phyloP scores from a whole-genome alignment of 2,113 vertebrate genomes.

The Phycodurus eques region DNA sequence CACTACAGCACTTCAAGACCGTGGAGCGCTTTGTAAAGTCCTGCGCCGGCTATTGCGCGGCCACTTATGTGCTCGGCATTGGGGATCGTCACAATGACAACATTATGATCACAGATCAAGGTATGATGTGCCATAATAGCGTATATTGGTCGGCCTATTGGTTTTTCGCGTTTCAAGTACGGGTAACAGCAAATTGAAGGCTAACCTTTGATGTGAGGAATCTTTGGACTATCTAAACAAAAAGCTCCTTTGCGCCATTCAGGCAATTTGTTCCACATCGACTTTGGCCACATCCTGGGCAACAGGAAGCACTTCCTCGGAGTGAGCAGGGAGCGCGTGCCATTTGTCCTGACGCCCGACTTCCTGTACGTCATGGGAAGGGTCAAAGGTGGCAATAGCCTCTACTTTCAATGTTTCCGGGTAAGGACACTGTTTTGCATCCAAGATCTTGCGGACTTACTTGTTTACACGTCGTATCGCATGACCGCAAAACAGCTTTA shows the following conservation, averaged over 20 bases:
- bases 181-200: neutral
- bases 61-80: conserved; percentile 77
- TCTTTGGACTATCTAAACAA: neutral
- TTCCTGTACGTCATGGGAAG: conserved; percentile 78
- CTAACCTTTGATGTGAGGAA: neutral
- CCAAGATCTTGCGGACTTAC: neutral
- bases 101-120: conserved; percentile 79
- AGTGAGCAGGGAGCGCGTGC: conserved; percentile 71
- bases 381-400: conserved; percentile 64
- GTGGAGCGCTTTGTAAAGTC: conserved; percentile 77
- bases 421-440: conserved; percentile 42
- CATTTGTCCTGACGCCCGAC: conserved; percentile 80
- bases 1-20: conserved; percentile 66
- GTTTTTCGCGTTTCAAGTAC: no score
- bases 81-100: conserved; percentile 82
- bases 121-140: conserved; percentile 40
- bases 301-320: conserved; percentile 76
- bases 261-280: conserved; percentile 81
- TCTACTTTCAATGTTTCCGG: conserved; percentile 74
- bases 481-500: no score
- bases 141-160: no score
- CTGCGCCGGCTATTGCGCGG: conserved; percentile 79
- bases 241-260: neutral
- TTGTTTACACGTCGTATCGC: neutral
- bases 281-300: conserved; percentile 80